Base-by-base conservation (phyloP, 2,797 vertebrate species). In the Erethizon dorsatum region DNA sequence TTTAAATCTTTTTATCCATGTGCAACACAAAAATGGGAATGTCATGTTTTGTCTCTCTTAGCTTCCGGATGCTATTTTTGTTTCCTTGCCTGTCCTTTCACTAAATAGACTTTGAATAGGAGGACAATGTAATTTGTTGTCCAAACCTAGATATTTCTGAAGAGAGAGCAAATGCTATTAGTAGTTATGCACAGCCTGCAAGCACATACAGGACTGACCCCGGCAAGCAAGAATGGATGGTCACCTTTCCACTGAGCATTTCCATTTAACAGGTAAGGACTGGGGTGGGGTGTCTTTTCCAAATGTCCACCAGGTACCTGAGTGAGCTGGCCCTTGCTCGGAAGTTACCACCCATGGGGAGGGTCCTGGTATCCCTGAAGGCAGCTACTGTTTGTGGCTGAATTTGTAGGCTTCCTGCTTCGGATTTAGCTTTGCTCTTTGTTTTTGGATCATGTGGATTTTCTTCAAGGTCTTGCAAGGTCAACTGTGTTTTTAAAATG, bases 401-500 rank as follows among this genome's bases (percentile, higher is more conserved):
- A 33, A 54, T 63, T 75, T 18, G 26, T 67, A 57, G 24, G 10
- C 90, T 65, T 75, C 33, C 7, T 31, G 17, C 12, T 83, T 26
- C 33, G 15, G 56, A 94, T 67, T 79, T 67, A 82, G 20, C 14
- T 5, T 75, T 79, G 9, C 15, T 77, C 20, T 78, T 89, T 82
- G 56, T 50, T 83, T 95, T 92, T 59, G 20, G 31, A 85, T 56
- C 54, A 61, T 59, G 37, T 82, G 20, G 14, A 50, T 67, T 67
- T 91, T 88, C 90, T 28, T 69, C 61, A 78, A 95, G 33, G 47
- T 75, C 77, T 84, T 10, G 2, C 24, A 90, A 95, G 26, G 9
- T 69, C 24, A 45, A 2, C 28, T 79, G 14, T 69, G 33, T 71
- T 52, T 84, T 90, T 67, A 77, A 93, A 80, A 24, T 78, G 37